phyloP scores from a whole-genome alignment of 2,888 invertebrate species.

The Diadegma fenestrale region DNA sequence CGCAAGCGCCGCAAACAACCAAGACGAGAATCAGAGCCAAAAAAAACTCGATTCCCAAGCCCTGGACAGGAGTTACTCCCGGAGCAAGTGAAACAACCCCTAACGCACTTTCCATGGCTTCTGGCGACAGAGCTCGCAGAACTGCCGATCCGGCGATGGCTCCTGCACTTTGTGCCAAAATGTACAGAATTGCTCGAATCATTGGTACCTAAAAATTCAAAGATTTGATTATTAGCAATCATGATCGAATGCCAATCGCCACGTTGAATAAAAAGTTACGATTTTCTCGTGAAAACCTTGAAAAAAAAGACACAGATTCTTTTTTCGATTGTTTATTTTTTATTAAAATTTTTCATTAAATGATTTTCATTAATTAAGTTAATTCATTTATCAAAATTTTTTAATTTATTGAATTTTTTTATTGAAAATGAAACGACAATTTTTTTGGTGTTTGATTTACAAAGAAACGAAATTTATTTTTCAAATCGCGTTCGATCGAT shows the following conservation, averaged over 20 bases:
- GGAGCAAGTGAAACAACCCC: constrained; percentile 89
- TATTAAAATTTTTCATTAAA: too few relatives aligned
- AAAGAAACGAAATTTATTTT: not conserved
- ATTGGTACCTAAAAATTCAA: constrained; percentile 86
- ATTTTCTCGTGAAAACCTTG: not conserved
- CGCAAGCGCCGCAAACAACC: constrained; percentile 95
- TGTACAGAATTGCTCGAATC: constrained; percentile 91
- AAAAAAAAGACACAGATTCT: not conserved
- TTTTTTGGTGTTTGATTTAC: not conserved
- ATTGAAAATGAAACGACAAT: not conserved
- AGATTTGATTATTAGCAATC: not conserved
- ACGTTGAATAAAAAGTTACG: not conserved
- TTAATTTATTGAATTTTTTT: too few relatives aligned
- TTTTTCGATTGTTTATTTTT: not conserved
- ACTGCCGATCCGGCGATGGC: constrained; percentile 92
- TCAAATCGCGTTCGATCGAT: not conserved
- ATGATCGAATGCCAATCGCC: not conserved
- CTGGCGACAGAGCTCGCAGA: constrained; percentile 90
- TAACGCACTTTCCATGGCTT: constrained; percentile 86
- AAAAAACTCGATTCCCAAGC: constrained; percentile 95
- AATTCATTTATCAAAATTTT: too few relatives aligned
- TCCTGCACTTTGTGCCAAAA: constrained; percentile 93
- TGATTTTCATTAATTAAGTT: too few relatives aligned
- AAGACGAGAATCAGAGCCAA: constrained; percentile 95
- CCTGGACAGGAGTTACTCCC: constrained; percentile 90